Percentiles rank a stretch among this genome's conserved stretches.
Conservation (phyloP, 2,888 invertebrate genomes). For the Acrobasis consociella region DNA sequence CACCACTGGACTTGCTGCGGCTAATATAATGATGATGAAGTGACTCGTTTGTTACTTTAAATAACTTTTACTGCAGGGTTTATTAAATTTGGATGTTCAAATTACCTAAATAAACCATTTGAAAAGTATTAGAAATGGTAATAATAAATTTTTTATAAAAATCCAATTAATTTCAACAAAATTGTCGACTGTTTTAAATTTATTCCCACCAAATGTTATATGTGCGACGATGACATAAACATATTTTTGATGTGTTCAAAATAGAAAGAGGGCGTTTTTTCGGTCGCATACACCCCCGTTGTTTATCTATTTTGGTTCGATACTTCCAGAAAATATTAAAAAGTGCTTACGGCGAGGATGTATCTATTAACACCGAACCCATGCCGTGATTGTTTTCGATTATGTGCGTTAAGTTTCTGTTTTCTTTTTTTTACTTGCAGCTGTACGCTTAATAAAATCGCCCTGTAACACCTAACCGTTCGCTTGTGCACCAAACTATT, state of each 20-base stretch:
- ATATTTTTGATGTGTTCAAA: slow-evolving; percentile 25
- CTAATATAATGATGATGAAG: too few relatives aligned
- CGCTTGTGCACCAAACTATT: too few relatives aligned
- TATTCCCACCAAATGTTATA: not conserved
- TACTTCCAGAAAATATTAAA: slow-evolving; percentile 79
- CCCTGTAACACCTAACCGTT: slow-evolving; percentile 18
- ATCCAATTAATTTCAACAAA: not conserved
- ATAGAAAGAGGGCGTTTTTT: slow-evolving; percentile 45
- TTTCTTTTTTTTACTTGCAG: slow-evolving; percentile 33
- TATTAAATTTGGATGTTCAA: too few relatives aligned
- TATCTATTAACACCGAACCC: slow-evolving; percentile 71
- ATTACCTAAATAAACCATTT: too few relatives aligned
- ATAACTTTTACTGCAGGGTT: too few relatives aligned
- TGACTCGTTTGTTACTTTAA: too few relatives aligned
- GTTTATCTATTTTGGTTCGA: slow-evolving; percentile 63
- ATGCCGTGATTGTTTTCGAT: slow-evolving; percentile 65
- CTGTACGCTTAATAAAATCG: slow-evolving; percentile 2
- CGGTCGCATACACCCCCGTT: slow-evolving; percentile 53
- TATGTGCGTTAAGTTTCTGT: slow-evolving; percentile 50
- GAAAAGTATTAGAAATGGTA: too few relatives aligned
- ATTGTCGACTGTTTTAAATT: not conserved
- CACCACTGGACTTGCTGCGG: too few relatives aligned
- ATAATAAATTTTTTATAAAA: not conserved
- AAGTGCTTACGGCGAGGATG: slow-evolving; percentile 74
- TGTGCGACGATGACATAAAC: slow-evolving; percentile 19